Conservation (phyloP, 2,888 invertebrate genomes). For the Euclidia mi region DNA sequence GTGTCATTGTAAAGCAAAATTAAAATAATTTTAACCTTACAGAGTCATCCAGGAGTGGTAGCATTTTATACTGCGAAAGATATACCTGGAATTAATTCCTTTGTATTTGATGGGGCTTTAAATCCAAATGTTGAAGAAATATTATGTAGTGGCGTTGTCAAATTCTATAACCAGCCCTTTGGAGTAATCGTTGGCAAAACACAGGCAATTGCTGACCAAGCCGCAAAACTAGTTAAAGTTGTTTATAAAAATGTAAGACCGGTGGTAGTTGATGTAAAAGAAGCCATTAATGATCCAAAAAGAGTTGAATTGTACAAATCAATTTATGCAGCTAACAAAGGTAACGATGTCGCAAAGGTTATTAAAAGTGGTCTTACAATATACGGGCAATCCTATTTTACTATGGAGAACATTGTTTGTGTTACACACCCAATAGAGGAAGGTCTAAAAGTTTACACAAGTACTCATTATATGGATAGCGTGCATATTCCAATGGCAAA, state of each 20-base stretch:
- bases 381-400: conserved; percentile 92
- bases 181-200: conserved; percentile 91
- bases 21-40: too few relatives aligned
- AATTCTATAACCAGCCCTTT: conserved; percentile 91
- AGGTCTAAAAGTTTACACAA: conserved; percentile 90
- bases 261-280: conserved; percentile 61
- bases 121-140: conserved; percentile 71
- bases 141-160: conserved; percentile 85
- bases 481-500: conserved; percentile 86
- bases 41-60: conserved; percentile 91
- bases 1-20: too few relatives aligned
- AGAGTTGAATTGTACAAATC: conserved; percentile 47
- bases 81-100: conserved; percentile 91
- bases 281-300: conserved; percentile 56
- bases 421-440: conserved; percentile 92
- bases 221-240: conserved; percentile 87
- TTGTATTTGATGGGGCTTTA: conserved; percentile 61
- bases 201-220: conserved; percentile 83
- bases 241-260: conserved; percentile 78
- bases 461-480: conserved; percentile 90
- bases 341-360: conserved; percentile 66
- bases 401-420: conserved; percentile 92
- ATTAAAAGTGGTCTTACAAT: conserved; percentile 85
- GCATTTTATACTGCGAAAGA: conserved; percentile 91
- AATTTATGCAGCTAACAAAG: conserved; percentile 52